phyloP scores from a whole-genome alignment of 2,888 invertebrate species.

The Rhagonycha lutea region DNA sequence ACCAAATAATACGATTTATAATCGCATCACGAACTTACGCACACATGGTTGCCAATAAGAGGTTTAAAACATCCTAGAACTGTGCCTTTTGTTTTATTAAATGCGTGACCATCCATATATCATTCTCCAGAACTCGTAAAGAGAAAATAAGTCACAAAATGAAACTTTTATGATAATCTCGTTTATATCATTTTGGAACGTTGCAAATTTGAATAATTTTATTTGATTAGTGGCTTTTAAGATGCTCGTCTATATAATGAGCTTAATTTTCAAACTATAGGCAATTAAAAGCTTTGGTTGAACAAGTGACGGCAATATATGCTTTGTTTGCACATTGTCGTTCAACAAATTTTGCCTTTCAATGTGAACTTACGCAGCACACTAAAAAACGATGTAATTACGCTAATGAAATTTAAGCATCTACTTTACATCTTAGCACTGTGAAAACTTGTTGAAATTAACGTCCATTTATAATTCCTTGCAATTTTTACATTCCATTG shows the following conservation, averaged over 20 bases:
- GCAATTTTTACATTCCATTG: not conserved
- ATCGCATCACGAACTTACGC: slow-evolving; percentile 21
- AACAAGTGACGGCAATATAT: not conserved
- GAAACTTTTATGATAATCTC: not conserved
- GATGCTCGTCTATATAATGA: not conserved
- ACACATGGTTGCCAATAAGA: slow-evolving; percentile 23
- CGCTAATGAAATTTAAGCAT: slow-evolving; percentile 16
- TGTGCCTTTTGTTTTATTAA: slow-evolving; percentile 19
- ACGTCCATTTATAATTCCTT: not conserved
- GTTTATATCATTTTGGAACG: not conserved
- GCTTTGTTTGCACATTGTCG: slow-evolving; percentile 2
- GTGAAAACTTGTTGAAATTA: not conserved
- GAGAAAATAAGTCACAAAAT: not conserved
- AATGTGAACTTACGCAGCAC: slow-evolving; percentile 12
- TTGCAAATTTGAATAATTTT: not conserved
- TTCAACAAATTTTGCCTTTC: slow-evolving; percentile 11
- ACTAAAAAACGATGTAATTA: slow-evolving; percentile 23
- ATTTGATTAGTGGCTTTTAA: not conserved
- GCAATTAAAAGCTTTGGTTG: not conserved
- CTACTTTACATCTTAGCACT: slow-evolving; percentile 6
- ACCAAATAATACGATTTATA: slow-evolving; percentile 23
- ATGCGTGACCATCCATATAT: slow-evolving; percentile 19
- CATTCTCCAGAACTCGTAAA: not conserved
- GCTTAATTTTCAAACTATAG: not conserved
- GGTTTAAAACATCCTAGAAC: slow-evolving; percentile 13